Conservation (phyloP, 2,888 invertebrate genomes). For the Tenodera sinensis region DNA sequence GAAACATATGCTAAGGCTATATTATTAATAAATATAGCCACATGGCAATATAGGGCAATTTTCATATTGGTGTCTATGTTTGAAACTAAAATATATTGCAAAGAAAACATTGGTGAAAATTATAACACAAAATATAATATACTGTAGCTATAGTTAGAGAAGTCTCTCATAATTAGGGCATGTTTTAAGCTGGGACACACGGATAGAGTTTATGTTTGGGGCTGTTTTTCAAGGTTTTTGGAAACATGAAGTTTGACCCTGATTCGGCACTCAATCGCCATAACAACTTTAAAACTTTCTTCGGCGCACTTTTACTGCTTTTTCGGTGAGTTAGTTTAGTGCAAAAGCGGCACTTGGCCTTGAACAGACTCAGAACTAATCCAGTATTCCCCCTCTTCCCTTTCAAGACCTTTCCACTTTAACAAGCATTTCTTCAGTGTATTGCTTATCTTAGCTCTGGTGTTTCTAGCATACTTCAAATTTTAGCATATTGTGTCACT, state of each 20-base stretch:
- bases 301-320: constrained; percentile 85
- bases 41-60: not conserved
- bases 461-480: not conserved
- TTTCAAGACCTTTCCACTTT: not conserved
- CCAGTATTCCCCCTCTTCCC: not conserved
- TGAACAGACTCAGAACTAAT: constrained; percentile 26
- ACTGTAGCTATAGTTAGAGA: not conserved
- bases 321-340: constrained; percentile 70
- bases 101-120: not conserved
- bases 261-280: constrained; percentile 84
- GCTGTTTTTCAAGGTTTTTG: constrained; percentile 71
- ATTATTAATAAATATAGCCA: not conserved
- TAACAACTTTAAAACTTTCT: constrained; percentile 94
- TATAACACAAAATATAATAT: not conserved
- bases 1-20: too few relatives aligned
- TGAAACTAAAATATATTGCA: not conserved
- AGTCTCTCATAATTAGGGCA: not conserved
- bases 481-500: not conserved
- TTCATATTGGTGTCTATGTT: not conserved
- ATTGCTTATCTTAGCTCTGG: not conserved
- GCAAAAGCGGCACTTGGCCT: constrained; percentile 18
- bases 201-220: constrained; percentile 20
- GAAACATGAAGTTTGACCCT: constrained; percentile 85
- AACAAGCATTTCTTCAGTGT: not conserved
- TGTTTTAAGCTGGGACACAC: constrained; percentile 8